Base-by-base conservation (phyloP, 2,113 vertebrate species). In the Lethenteron camtschaticum region DNA sequence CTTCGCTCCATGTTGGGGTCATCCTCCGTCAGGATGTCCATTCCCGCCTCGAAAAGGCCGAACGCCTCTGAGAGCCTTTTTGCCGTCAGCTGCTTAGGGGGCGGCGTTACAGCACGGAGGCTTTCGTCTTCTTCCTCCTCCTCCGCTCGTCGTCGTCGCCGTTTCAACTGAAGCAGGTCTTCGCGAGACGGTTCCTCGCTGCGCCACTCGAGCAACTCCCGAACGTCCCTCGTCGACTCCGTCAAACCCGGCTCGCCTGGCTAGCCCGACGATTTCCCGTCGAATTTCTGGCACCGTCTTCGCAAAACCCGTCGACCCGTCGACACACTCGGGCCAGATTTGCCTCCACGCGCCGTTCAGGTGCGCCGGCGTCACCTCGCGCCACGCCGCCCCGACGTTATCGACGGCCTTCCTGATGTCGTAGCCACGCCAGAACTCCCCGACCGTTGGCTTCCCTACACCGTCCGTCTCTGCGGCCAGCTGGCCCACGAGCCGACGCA, bases 181-280 rank as follows among this genome's bases (percentile, higher is more conserved):
- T 68, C 68, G n/a, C 9, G 10, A 12, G 68, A 12, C 55, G 55
- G 10, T 3, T 16, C 68, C 11, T 68, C 68, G 12, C 68, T 9
- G 55, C 9, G n/a, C 12, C 11, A 68, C 11, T 68, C 11, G 11
- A 68, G 68, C n/a, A 10, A 16, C n/a, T 68, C 60, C 60, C 18
- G 60, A 14, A 69, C 68, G 41, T 69, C 24, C 68, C 24, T 69
- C 14, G 56, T 70, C 69, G 16, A 70, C 69, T 70, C 57, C 41
- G 12, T 70, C 69, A 12, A 70, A 56, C 3, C 69, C 69, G 56
- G 55, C 55, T 56, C 57, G 24, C 12, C 12, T 56, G 10, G 14
- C 69, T 12, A 70, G 3, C 55, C 55, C 12, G 11, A 70, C 69
- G 12, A 70, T 57, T 57, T 70, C 56, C 55, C 56, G 10, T 12